Conservation (phyloP, 2,797 vertebrate genomes). For the Arrhamphus sclerolepis region DNA sequence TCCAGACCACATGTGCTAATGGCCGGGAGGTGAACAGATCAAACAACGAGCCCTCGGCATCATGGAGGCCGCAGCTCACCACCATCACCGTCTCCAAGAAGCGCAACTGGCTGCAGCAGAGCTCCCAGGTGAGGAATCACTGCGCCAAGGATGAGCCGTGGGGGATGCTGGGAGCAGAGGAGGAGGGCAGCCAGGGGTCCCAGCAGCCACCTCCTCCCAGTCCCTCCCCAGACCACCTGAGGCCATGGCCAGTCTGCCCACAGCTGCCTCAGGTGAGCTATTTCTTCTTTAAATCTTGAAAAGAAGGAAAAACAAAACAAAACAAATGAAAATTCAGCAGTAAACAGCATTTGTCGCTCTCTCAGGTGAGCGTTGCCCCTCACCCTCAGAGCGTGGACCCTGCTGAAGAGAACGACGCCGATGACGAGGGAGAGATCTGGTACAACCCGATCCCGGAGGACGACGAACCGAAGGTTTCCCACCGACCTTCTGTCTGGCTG, state of each 20-base stretch:
- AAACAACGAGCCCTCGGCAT: slow-evolving; percentile 56
- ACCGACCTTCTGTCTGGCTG: slow-evolving; percentile 36
- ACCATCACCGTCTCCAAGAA: slow-evolving; percentile 98
- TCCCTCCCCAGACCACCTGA: slow-evolving; percentile 69
- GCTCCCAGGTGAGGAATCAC: slow-evolving; percentile 73
- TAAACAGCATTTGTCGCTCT: not conserved
- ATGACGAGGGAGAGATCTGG: slow-evolving; percentile 98
- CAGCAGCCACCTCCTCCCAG: slow-evolving; percentile 54
- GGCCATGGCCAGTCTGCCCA: slow-evolving; percentile 41
- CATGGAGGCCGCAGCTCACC: slow-evolving; percentile 78
- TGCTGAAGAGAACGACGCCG: slow-evolving; percentile 90
- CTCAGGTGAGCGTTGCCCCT: slow-evolving; percentile 28
- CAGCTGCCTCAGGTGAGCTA: slow-evolving; percentile 64
- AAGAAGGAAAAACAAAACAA: too few species aligned
- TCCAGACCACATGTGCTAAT: slow-evolving; percentile 81
- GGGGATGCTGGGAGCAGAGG: slow-evolving; percentile 65
- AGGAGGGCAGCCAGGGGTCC: slow-evolving; percentile 57
- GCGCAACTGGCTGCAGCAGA: slow-evolving; percentile 97
- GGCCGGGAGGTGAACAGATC: slow-evolving; percentile 75
- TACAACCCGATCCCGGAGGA: slow-evolving; percentile 99
- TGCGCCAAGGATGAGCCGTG: slow-evolving; percentile 73
- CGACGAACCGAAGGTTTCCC: slow-evolving; percentile 76
- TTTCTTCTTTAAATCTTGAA: not conserved
- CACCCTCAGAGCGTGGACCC: slow-evolving; percentile 72
- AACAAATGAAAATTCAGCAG: too few species aligned